A percentile compares a stretch with the other conserved stretches of the same genome.
Conservation (phyloP, 92 coral and sea anemone species). For the Desmophyllum pertusum region DNA sequence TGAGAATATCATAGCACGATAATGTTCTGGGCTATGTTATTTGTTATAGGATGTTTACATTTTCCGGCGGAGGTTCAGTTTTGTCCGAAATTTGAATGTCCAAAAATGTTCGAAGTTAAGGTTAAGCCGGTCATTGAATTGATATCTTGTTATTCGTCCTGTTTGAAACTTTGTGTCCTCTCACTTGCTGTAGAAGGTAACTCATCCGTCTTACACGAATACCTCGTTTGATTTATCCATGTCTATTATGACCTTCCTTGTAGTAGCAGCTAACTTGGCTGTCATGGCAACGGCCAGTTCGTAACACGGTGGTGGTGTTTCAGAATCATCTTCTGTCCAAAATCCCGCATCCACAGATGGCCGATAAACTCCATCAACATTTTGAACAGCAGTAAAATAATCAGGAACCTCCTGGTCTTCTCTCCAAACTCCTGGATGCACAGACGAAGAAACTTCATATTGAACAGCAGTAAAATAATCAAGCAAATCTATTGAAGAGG, state of each 20-base stretch:
- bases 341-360: not conserved
- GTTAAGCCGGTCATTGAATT: too few relatives aligned
- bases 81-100: too few relatives aligned
- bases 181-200: too few relatives aligned
- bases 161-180: too few relatives aligned
- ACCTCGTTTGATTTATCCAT: too few relatives aligned
- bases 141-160: too few relatives aligned
- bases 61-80: too few relatives aligned
- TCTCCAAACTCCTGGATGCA: not conserved
- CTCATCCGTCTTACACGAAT: too few relatives aligned
- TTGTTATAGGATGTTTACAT: too few relatives aligned
- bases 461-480: not conserved
- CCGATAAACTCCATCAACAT: not conserved
- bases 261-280: not conserved
- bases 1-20: too few relatives aligned
- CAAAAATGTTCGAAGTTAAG: too few relatives aligned
- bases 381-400: not conserved
- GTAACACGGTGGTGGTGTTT: constrained; percentile 22
- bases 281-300: constrained; percentile 63
- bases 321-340: not conserved
- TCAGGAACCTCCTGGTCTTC: not conserved
- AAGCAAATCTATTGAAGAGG: not conserved
- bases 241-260: not conserved
- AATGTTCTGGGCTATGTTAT: too few relatives aligned
- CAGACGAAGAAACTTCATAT: not conserved